Conservation (phyloP, 2,113 vertebrate species). For the Rhagologus leucostigma region DNA sequence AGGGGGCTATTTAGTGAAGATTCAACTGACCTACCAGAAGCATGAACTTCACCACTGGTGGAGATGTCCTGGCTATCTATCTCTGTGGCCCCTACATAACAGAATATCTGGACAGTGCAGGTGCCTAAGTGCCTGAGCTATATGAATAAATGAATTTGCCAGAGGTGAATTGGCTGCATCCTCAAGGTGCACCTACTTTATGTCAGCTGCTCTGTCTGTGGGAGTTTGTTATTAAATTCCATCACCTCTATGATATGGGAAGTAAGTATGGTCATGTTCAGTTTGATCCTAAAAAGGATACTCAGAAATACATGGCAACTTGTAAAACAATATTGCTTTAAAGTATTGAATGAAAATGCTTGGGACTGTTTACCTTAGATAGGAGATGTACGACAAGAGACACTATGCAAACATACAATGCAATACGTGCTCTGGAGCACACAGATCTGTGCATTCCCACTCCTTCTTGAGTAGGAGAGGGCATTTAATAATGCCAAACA, state of each 20-base stretch:
- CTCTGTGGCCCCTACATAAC: not conserved
- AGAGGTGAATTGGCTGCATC: not conserved
- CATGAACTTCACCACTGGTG: not conserved
- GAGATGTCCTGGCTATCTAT: not conserved
- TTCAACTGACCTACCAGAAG: not conserved
- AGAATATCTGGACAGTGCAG: not conserved
- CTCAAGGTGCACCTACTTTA: not conserved
- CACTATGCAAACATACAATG: accelerated
- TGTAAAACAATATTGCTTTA: not conserved
- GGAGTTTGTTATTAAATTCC: not conserved
- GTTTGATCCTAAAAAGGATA: not conserved
- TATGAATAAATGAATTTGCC: not conserved
- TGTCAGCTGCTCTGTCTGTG: not conserved
- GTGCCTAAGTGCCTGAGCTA: not conserved
- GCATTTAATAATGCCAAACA: not conserved
- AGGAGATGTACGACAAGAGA: not conserved
- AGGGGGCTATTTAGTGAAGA: not conserved
- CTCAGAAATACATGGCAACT: not conserved
- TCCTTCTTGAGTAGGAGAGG: not conserved
- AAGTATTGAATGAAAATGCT: not conserved
- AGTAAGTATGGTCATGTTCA: not conserved
- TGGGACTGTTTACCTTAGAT: not conserved
- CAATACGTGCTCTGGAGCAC: not conserved
- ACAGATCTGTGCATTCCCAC: not conserved
- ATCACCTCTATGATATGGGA: not conserved